Evolutionary conservation across 2,797 vertebrate species (phyloP).

Genomic region (Galaxias olidus): DNA sequence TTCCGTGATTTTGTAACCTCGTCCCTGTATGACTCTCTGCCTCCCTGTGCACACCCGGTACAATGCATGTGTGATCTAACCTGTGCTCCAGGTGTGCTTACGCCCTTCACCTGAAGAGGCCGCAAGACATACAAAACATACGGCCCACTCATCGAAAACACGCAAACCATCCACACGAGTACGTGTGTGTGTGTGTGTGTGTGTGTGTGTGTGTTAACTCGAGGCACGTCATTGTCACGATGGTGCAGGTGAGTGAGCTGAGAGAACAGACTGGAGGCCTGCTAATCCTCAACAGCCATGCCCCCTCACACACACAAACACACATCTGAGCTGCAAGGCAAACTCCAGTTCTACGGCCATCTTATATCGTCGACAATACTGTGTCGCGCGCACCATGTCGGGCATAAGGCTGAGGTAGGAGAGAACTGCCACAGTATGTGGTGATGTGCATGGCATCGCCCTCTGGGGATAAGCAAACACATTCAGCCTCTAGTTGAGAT

Average conservation of each 20-base stretch:
- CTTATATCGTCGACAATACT: neutral
- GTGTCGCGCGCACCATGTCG: neutral
- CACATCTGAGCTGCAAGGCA: constrained; percentile 58
- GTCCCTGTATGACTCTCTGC: constrained; percentile 29
- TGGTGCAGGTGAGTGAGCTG: constrained; percentile 43
- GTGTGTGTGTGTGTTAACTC: neutral
- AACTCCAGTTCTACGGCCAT: constrained; percentile 49
- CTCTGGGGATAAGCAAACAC: constrained; percentile 51
- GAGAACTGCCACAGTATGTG: constrained; percentile 1
- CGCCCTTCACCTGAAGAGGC: constrained; percentile 51
- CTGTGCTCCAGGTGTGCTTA: constrained; percentile 8
- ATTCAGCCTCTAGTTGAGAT: constrained; percentile 23
- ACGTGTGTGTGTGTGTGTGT: constrained; percentile 1
- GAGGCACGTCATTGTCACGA: neutral
- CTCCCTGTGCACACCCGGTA: constrained; percentile 37
- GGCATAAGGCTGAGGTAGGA: no score
- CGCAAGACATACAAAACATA: no score
- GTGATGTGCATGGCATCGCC: constrained; percentile 32
- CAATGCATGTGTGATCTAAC: neutral
- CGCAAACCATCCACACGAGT: neutral
- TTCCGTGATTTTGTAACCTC: constrained; percentile 20
- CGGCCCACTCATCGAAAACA: no score
- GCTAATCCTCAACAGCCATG: constrained; percentile 68
- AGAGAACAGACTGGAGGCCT: constrained; percentile 43
- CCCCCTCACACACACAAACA: constrained; percentile 58